Conservation (phyloP, 64 coral and sea anemone genomes). For the Porites lutea region DNA sequence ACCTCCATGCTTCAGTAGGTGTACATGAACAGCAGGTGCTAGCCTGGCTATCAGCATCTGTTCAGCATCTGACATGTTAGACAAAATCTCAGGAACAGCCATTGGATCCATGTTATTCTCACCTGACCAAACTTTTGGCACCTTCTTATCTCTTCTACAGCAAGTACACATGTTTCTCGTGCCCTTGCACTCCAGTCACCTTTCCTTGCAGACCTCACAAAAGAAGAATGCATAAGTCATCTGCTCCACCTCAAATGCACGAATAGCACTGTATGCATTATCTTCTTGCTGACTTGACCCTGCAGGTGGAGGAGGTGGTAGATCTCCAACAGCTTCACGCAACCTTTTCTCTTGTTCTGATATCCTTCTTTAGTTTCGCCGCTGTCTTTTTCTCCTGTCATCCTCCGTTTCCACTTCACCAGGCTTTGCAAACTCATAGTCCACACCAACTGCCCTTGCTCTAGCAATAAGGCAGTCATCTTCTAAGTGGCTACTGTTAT, state of each 20-base stretch:
- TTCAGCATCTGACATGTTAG: not conserved
- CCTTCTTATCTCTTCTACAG: slow-evolving; percentile 30
- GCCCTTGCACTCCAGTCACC: too few species aligned
- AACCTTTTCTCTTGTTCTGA: slow-evolving; percentile 20
- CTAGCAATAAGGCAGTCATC: too few species aligned
- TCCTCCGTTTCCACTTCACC: not conserved
- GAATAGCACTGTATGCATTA: slow-evolving; percentile 3
- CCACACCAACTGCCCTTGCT: too few species aligned
- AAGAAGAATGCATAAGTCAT: not conserved
- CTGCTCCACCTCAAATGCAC: slow-evolving; percentile 38
- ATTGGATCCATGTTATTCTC: slow-evolving; percentile 60
- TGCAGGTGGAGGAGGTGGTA: slow-evolving; percentile 26
- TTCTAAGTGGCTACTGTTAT: too few species aligned
- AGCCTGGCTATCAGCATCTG: too few species aligned
- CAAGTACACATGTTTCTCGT: too few species aligned
- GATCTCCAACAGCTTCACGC: slow-evolving; percentile 8
- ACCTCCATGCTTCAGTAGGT: too few species aligned
- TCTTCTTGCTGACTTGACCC: slow-evolving; percentile 38
- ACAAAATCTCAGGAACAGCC: not conserved
- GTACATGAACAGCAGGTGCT: too few species aligned
- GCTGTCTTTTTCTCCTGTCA: not conserved
- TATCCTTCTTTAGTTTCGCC: not conserved
- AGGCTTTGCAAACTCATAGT: too few species aligned
- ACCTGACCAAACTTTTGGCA: not conserved
- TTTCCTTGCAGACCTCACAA: too few species aligned